These are phyloP conservation scores for Myiothlypis coronata DNA, from an alignment of 2,797 vertebrate species.

Conservation along the genomic window DNA sequence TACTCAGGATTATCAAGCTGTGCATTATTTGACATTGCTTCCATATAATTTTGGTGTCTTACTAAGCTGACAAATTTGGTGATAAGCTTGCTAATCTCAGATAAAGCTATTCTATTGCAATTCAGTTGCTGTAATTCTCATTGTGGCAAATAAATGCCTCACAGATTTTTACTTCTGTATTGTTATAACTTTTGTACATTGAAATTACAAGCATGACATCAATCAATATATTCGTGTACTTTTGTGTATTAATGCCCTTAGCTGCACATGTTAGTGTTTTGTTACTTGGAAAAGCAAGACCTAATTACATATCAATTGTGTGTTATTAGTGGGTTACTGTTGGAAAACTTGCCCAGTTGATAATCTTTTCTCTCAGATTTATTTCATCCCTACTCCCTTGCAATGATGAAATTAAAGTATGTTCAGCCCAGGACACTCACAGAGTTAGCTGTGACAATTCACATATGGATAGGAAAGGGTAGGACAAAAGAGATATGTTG, in stretches of 20 bases:
- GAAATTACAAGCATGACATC: neutral
- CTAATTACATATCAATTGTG: neutral
- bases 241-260: neutral
- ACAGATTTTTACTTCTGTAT: neutral
- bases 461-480: neutral
- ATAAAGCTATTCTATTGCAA: neutral
- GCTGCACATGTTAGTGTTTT: neutral
- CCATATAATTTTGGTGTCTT: neutral
- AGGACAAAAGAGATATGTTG: neutral
- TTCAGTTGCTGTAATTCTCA: neutral
- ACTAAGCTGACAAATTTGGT: neutral
- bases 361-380: neutral
- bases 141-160: neutral
- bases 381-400: neutral
- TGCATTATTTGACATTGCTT: neutral
- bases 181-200: neutral
- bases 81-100: neutral
- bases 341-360: neutral
- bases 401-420: neutral
- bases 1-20: neutral
- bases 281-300: neutral
- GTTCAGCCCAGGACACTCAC: neutral
- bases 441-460: neutral
- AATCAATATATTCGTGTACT: neutral
- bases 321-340: neutral